Evolutionary conservation across 2,113 vertebrate species (phyloP).

Genomic region (Amazona guildingii): DNA sequence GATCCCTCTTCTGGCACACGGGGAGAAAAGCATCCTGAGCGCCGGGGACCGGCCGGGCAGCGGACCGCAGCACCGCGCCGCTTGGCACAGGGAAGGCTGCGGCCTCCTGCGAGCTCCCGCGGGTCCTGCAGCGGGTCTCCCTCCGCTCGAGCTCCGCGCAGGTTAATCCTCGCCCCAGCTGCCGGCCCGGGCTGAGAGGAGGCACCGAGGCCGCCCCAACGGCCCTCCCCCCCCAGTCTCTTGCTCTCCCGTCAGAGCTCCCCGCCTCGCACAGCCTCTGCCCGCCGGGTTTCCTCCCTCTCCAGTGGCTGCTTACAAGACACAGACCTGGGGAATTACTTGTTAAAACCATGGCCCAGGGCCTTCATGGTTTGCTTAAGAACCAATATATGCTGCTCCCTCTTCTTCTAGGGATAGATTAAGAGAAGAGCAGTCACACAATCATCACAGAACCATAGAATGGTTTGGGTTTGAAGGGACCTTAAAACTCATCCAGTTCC

Average conservation of each 20-base stretch:
- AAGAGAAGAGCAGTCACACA: neutral
- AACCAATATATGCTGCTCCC: neutral
- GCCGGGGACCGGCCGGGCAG: neutral
- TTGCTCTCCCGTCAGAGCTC: neutral
- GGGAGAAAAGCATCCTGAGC: neutral
- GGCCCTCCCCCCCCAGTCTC: no score
- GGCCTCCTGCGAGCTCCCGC: no score
- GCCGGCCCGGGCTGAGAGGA: neutral
- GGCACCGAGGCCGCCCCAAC: neutral
- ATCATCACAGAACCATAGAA: neutral
- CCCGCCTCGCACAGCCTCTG: neutral
- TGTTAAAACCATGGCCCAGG: neutral
- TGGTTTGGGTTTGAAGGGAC: neutral
- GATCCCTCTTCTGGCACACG: neutral
- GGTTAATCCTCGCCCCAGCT: no score
- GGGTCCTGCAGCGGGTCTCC: no score
- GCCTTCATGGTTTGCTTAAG: no score
- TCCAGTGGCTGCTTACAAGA: neutral
- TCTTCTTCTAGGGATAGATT: neutral
- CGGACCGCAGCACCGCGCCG: no score
- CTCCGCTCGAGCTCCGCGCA: no score
- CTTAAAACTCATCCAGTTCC: neutral
- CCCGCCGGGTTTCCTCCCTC: neutral
- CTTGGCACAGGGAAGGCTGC: neutral
- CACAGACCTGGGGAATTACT: neutral